A percentile compares a stretch with the other conserved stretches of the same genome.
Conservation (phyloP, 2,888 invertebrate genomes). For the Autographa pulchrina region DNA sequence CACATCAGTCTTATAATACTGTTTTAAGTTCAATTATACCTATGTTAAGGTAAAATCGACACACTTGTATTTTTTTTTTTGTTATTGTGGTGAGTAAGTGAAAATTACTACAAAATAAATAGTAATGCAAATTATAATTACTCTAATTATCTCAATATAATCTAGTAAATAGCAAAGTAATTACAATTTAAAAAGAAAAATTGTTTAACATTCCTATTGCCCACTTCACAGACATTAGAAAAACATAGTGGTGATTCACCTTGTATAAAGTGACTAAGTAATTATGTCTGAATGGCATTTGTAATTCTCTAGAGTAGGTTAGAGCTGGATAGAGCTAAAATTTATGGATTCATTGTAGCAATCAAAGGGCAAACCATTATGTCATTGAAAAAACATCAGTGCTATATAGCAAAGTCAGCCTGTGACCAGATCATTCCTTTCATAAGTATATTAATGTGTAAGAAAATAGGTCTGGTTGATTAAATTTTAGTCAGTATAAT, state of each 20-base stretch:
- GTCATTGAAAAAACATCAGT: not conserved
- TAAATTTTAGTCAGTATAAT: no score
- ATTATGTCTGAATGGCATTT: constrained; percentile 35
- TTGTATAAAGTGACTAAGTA: constrained; percentile 50
- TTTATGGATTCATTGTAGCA: not conserved
- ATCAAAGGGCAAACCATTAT: constrained; percentile 1
- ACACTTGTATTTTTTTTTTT: no score
- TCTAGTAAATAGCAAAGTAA: constrained; percentile 11
- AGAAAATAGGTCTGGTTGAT: no score
- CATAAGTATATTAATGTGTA: no score
- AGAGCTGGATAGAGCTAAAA: constrained; percentile 10
- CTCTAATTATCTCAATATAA: no score
- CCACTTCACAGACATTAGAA: constrained; percentile 40
- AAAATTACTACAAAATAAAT: not conserved
- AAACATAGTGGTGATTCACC: constrained; percentile 52
- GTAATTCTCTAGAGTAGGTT: constrained; percentile 23
- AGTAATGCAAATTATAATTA: not conserved
- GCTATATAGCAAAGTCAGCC: no score
- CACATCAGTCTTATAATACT: no score
- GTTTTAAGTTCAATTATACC: no score
- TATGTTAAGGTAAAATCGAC: no score
- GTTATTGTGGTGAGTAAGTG: no score
- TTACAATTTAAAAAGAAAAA: constrained; percentile 22
- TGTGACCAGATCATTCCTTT: no score
- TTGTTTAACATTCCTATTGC: constrained; percentile 22